These are phyloP conservation scores for Actinia equina DNA, from an alignment of 64 coral and sea anemone genomes.

Conservation along the genomic window DNA sequence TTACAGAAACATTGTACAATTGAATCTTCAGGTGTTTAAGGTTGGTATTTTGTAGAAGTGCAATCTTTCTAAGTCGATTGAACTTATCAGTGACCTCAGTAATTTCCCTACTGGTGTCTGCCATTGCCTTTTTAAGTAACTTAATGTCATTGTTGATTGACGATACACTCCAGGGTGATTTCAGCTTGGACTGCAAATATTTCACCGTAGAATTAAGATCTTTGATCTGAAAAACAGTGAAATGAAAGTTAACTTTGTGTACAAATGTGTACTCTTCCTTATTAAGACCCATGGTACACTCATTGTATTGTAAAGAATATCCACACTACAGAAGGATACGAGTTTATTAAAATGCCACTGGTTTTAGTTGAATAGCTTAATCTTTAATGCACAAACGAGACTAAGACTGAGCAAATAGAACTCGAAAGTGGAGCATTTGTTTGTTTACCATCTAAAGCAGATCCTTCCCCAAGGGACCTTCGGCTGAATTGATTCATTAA, in stretches of 20 bases:
- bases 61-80: slow-evolving; percentile 38
- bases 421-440: no score
- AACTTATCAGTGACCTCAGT: slow-evolving; percentile 61
- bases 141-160: slow-evolving; percentile 38
- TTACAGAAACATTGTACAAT: slow-evolving; percentile 56
- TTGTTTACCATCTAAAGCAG: no score
- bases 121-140: slow-evolving; percentile 63
- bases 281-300: no score
- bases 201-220: slow-evolving; percentile 42
- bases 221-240: slow-evolving; percentile 36
- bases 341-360: no score
- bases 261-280: no score
- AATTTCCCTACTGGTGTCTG: slow-evolving; percentile 52
- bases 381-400: no score
- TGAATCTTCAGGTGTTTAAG: slow-evolving; percentile 15
- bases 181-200: slow-evolving; percentile 23
- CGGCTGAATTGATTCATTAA: no score
- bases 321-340: no score
- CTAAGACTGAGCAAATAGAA: no score
- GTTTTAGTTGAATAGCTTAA: no score
- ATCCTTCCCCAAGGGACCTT: no score
- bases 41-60: slow-evolving; percentile 24
- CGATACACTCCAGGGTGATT: slow-evolving; percentile 40
- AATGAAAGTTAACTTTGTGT: neutral
- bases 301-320: no score